phyloP scores from a whole-genome alignment of 1,140 invertebrate species.

The Lerema accius region DNA sequence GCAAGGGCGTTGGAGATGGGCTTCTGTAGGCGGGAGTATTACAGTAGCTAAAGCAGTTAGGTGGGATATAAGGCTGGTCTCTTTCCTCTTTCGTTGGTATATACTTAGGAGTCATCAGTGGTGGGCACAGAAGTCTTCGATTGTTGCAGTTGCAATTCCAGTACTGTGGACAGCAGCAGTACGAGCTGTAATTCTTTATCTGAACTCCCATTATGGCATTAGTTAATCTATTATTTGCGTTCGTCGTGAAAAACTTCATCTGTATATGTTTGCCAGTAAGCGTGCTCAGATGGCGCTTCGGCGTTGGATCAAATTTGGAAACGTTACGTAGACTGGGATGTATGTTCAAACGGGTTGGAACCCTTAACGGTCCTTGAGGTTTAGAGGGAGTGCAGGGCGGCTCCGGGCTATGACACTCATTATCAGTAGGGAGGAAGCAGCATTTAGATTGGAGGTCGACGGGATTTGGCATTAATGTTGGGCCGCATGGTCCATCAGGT shows the following conservation, averaged over 20 bases:
- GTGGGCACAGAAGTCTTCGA: background rate
- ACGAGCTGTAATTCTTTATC: background rate
- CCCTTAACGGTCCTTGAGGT: background rate
- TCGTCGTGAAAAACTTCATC: slow-evolving; percentile 1
- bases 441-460: background rate
- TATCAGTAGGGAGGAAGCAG: slow-evolving; percentile 1
- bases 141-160: no score
- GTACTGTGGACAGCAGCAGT: background rate
- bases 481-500: slow-evolving; percentile 30
- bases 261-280: background rate
- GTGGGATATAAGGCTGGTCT: slow-evolving; percentile 18
- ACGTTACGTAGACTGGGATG: background rate
- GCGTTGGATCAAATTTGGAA: background rate
- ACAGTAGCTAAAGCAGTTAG: slow-evolving; percentile 17
- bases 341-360: slow-evolving; percentile 3
- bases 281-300: background rate
- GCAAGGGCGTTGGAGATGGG: background rate
- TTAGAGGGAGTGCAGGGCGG: background rate
- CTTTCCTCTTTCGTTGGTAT: slow-evolving; percentile 21
- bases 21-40: slow-evolving; percentile 1
- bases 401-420: background rate
- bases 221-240: background rate
- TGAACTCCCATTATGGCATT: background rate
- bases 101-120: slow-evolving; percentile 4
- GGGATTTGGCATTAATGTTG: slow-evolving; percentile 12